phyloP scores from a whole-genome alignment of 2,797 vertebrate species.

The Alosa sapidissima region DNA sequence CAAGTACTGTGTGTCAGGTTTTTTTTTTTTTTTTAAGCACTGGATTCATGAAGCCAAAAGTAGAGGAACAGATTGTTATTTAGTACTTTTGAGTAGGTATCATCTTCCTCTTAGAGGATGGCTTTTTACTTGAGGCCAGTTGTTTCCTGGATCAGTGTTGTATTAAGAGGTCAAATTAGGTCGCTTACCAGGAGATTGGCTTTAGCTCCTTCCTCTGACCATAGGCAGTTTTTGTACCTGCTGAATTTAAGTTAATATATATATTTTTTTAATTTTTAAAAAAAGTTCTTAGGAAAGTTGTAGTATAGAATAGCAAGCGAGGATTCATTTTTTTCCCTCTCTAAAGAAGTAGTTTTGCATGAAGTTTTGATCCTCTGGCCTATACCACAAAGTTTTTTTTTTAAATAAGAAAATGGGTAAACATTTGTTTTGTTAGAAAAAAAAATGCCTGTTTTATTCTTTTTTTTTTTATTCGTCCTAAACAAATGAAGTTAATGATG shows the following conservation, averaged over 20 bases:
- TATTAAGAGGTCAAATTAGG: conserved; percentile 42
- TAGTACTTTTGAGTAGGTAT: not conserved
- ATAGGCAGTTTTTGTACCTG: conserved; percentile 50
- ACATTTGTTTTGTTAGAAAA: conserved; percentile 40
- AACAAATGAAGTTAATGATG: conserved; percentile 32
- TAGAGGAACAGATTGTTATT: not conserved
- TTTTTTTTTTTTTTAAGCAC: conserved; percentile 36
- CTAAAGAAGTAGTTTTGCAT: conserved; percentile 46
- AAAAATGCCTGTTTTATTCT: conserved; percentile 18
- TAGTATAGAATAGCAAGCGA: conserved; percentile 54
- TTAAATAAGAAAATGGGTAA: conserved; percentile 24
- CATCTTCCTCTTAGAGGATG: no score
- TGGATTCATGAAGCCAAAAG: conserved; percentile 41
- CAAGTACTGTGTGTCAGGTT: not conserved
- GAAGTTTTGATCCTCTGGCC: conserved; percentile 24
- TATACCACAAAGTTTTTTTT: conserved; percentile 30
- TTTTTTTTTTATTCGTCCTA: conserved; percentile 50
- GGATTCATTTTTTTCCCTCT: conserved; percentile 43
- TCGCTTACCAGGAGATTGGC: conserved; percentile 46
- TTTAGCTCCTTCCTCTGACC: conserved; percentile 47
- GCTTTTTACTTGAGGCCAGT: not conserved
- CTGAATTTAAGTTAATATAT: conserved; percentile 70
- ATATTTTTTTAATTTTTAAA: conserved; percentile 65
- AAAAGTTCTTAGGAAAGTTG: conserved; percentile 35
- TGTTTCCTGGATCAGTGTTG: not conserved